Base-by-base conservation (phyloP, 2,797 vertebrate species). In the Prunella strophiata region DNA sequence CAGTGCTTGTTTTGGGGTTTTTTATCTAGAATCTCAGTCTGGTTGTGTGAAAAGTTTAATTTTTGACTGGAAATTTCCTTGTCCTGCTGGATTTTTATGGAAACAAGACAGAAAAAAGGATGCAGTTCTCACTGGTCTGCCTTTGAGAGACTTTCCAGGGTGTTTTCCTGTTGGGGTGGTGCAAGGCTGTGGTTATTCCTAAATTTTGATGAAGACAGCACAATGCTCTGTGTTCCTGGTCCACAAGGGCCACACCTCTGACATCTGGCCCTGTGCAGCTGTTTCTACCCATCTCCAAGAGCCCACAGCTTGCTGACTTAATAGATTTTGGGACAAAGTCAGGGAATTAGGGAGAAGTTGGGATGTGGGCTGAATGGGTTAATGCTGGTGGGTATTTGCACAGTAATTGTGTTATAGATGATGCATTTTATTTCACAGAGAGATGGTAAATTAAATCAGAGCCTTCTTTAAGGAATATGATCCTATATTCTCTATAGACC, bases 1-100 rank as follows among this genome's bases (percentile, higher is more conserved):
- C 2, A 0, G 13, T 3, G 32, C 40, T 84, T 2, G 0, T 30
- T 18, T 52, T 10, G 19, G 17, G 11, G 9, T 34, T 43, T 26
- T 45, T 43, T 8, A 9, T 29, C 22, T 19, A 9, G n/a, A 29
- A 27, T 40, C 43, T 77, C 26, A 43, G 23, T 6, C 7, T 29
- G 30, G 47, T 13, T 16, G 19, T 9, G 34, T 0, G 1, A 47
- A 55, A 51, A 11, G 7, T 59, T 70, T 65, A 2, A 66, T 72
- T 57, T 66, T 23, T 4, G 1, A 1, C 1, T 3, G 32, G 38
- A 43, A 57, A 9, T 83, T 40, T 83, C 38, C 34, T 14, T 16
- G 6, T 5, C 7, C 23, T 27, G 1, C 10, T 54, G 48, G 40
- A n/a, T 42, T 88, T 91, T 68, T 81, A 38, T 19, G 65, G 77